phyloP scores from a whole-genome alignment of 2,797 vertebrate species.

The Lithobates pipiens region DNA sequence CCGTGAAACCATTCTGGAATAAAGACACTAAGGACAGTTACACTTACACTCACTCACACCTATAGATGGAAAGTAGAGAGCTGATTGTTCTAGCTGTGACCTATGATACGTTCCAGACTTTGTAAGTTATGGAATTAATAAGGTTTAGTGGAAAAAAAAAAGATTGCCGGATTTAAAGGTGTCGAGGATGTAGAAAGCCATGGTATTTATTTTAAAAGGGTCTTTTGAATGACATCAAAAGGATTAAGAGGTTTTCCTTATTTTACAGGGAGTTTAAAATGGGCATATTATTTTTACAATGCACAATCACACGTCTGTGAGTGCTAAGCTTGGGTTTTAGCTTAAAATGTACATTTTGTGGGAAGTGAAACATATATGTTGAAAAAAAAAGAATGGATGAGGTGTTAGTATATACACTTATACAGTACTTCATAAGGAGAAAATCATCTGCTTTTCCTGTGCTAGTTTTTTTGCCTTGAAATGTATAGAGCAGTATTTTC shows the following conservation, averaged over 20 bases:
- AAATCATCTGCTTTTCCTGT: slow-evolving; percentile 50
- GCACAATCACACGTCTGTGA: slow-evolving; percentile 59
- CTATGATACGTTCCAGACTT: slow-evolving; percentile 69
- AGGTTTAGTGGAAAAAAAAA: slow-evolving; percentile 67
- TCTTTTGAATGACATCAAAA: slow-evolving; percentile 80
- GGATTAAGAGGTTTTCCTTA: slow-evolving; percentile 76
- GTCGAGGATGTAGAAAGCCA: slow-evolving; percentile 78
- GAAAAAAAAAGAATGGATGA: slow-evolving; percentile 58
- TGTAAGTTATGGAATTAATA: slow-evolving; percentile 78
- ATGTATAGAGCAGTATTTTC: slow-evolving; percentile 25
- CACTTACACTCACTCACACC: slow-evolving; percentile 31
- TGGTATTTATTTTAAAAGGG: slow-evolving; percentile 75
- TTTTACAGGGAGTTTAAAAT: slow-evolving; percentile 74
- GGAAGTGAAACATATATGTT: slow-evolving; percentile 57
- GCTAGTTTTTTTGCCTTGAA: slow-evolving; percentile 30
- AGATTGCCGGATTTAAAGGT: slow-evolving; percentile 70
- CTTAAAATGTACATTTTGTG: slow-evolving; percentile 57
- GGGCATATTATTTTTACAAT: slow-evolving; percentile 64
- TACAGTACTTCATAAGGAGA: slow-evolving; percentile 46
- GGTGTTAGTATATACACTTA: slow-evolving; percentile 58
- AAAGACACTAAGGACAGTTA: slow-evolving; percentile 31
- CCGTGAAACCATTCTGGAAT: slow-evolving; percentile 11
- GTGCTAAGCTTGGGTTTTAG: slow-evolving; percentile 58
- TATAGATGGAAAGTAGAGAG: slow-evolving; percentile 49
- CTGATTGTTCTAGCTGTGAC: slow-evolving; percentile 69